Evolutionary conservation across 2,888 invertebrate species (phyloP).

Genomic region (Apamea monoglypha): DNA sequence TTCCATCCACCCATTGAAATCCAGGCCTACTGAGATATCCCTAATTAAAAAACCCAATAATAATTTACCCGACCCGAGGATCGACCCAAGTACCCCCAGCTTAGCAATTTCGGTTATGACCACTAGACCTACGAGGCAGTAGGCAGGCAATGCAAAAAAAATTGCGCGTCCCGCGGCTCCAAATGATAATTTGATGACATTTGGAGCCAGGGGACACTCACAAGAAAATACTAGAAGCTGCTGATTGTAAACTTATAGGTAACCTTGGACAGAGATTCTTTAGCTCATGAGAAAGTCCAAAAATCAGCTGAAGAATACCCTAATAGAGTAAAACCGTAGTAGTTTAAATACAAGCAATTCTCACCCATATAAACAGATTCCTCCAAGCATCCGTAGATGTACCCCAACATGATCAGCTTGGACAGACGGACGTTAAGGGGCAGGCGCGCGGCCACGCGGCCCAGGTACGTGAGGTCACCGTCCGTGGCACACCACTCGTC

Average conservation of each 20-base stretch:
- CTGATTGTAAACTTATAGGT: conserved; percentile 93
- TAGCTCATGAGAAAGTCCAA: conserved; percentile 93
- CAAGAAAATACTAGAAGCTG: conserved; percentile 92
- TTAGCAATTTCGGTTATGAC: neutral
- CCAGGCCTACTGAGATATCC: neutral
- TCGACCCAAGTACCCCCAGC: neutral
- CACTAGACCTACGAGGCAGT: neutral
- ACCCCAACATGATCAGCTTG: conserved; percentile 96
- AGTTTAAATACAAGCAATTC: conserved; percentile 20
- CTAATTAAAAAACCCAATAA: neutral
- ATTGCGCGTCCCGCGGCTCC: too few species aligned
- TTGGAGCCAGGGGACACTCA: conserved; percentile 98
- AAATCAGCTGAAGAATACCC: conserved; percentile 92
- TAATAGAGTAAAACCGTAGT: conserved; percentile 92
- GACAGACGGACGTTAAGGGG: conserved; percentile 96
- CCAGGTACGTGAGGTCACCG: conserved; percentile 97
- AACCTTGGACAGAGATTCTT: conserved; percentile 97
- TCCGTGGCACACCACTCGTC: conserved; percentile 91
- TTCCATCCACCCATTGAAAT: neutral
- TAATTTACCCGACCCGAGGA: neutral
- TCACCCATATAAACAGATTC: conserved; percentile 95
- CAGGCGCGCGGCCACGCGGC: conserved; percentile 94
- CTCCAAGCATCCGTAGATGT: conserved; percentile 95
- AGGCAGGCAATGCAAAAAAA: neutral
- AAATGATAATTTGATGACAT: conserved; percentile 93